Conservation (phyloP, 2,888 invertebrate species). For the Rambutsinella grinnellia region DNA sequence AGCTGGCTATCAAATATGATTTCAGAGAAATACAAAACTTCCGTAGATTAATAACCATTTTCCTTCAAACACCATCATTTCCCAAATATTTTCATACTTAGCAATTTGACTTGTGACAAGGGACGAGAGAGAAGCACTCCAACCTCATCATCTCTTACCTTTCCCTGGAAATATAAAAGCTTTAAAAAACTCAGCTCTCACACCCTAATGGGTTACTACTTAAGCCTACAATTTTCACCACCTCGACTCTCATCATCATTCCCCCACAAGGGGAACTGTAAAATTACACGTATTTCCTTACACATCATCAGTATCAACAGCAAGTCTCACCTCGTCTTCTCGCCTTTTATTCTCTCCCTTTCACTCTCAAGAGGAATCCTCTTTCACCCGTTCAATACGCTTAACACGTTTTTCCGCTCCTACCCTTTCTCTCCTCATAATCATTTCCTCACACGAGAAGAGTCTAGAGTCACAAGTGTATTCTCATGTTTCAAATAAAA, state of each 20-base stretch:
- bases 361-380: too few relatives aligned
- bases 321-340: not conserved
- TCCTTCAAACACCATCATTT: too few relatives aligned
- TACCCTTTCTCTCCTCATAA: not conserved
- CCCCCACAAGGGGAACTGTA: slow-evolving; percentile 9
- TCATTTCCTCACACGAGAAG: too few relatives aligned
- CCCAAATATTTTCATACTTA: too few relatives aligned
- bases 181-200: too few relatives aligned
- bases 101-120: too few relatives aligned
- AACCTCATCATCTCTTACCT: too few relatives aligned
- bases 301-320: not conserved
- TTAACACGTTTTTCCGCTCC: not conserved
- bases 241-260: not conserved
- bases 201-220: slow-evolving; percentile 21
- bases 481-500: slow-evolving; percentile 42
- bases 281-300: slow-evolving; percentile 22
- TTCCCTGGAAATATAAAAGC: too few relatives aligned
- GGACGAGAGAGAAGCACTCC: too few relatives aligned
- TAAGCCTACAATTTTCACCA: slow-evolving; percentile 5
- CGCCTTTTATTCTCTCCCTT: not conserved
- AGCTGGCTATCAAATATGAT: too few relatives aligned
- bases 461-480: slow-evolving; percentile 26
- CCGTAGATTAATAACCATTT: too few relatives aligned
- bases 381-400: not conserved
- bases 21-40: too few relatives aligned